Evolutionary conservation across 2,797 vertebrate genomes (phyloP), one percentile per base, ranked within the genome.

Genomic region (Epinephelus coioides): DNA sequence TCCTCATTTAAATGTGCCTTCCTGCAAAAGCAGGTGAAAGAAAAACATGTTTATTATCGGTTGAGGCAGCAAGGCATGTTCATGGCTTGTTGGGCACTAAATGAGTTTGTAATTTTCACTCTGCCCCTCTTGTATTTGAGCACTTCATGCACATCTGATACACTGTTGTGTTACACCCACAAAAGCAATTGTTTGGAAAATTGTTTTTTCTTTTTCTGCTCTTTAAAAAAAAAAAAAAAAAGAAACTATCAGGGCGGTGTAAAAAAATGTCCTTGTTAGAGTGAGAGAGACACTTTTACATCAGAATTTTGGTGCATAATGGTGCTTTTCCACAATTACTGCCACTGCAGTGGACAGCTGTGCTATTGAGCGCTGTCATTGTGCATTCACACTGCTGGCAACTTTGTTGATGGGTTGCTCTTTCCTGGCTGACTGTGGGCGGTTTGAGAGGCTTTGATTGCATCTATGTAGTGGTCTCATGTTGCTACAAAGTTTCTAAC

Each of bases 321-420:
- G 70, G 44, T 13, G 21, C 43, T 75, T 78, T 76, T 17, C 21
- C 23, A 44, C 25, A 72, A 40, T 65, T 65, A 34, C 60, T 30
- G 19, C 60, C 51, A 54, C 27, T 68, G 66, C 85, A 85, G 86
- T 72, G 86, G 78, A 86, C 85, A 89, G 87, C 65, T 49, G 63
- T 64, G 74, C 67, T 81, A 74, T 65, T 78, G 71, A 76, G 71
- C 19, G 9, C 38, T 70, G 62, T 80, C 72, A 76, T 9, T 72
- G 56, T 79, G 68, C 27, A 1, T 60, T 73, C 23, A 63, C 54
- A 65, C 49, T 61, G 55, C 66, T 64, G 56, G 56, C 17, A 46
- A 25, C 69, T 21, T 62, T 60, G 74, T 46, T 76, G 25, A 70
- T 51, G 44, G 21, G 27, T 43, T 73, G 23, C 46, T 76, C 43